Conservation (phyloP, 2,113 vertebrate species). For the Catharus fuscescens region DNA sequence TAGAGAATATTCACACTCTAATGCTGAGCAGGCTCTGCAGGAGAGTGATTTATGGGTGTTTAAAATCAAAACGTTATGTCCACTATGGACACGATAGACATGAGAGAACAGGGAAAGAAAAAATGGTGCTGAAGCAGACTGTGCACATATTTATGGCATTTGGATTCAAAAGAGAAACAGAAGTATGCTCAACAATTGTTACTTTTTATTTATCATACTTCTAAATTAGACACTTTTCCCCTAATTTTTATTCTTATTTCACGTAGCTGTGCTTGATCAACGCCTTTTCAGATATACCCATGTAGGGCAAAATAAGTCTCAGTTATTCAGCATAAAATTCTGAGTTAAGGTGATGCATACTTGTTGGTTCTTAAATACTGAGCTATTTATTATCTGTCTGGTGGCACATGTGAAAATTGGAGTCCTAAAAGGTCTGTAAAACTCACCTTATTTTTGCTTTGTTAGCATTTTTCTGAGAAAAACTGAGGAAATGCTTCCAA, state of each 20-base stretch:
- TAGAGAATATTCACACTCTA: background rate
- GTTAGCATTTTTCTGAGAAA: conserved; percentile 16
- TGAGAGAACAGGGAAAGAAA: background rate
- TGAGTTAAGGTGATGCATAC: background rate
- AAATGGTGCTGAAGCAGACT: background rate
- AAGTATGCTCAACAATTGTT: background rate
- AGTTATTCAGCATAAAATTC: background rate
- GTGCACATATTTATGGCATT: background rate
- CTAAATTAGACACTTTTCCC: background rate
- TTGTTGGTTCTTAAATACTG: conserved; percentile 19
- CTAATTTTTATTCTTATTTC: background rate
- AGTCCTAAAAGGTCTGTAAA: background rate
- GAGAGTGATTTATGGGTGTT: background rate
- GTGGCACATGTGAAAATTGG: background rate
- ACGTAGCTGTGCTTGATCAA: background rate
- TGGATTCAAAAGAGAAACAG: background rate
- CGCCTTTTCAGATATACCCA: background rate
- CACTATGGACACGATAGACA: background rate
- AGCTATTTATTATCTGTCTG: background rate
- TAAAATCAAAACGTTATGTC: background rate
- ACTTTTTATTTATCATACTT: background rate
- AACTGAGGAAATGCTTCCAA: background rate
- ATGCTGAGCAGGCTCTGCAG: background rate
- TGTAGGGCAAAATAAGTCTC: background rate
- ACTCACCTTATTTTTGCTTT: background rate